Percentiles rank a stretch among this genome's conserved stretches.
phyloP scores from a whole-genome alignment of 2,888 invertebrate genomes.

The Blera fallax region DNA sequence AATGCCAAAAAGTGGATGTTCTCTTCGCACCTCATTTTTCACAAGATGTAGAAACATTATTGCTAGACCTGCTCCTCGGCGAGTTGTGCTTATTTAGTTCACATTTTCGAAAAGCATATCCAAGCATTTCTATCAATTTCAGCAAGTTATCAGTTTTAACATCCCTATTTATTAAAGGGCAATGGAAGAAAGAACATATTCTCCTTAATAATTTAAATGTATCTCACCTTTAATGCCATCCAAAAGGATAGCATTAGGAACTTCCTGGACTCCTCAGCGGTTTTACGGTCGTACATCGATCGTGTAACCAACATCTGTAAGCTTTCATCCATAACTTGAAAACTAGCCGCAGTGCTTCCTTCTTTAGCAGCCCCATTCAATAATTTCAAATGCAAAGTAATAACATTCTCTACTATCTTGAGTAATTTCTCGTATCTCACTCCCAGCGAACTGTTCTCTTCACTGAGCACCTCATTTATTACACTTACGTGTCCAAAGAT shows the following conservation, averaged over 20 bases:
- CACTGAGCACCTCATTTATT: conserved; percentile 75
- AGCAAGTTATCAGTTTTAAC: too few relatives aligned
- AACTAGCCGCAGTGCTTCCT: conserved; percentile 86
- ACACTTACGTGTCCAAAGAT: conserved; percentile 81
- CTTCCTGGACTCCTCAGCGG: conserved; percentile 82
- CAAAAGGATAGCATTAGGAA: conserved; percentile 89
- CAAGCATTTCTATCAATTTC: conserved; percentile 77
- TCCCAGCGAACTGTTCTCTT: conserved; percentile 45
- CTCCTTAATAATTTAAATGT: neutral
- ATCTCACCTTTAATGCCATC: conserved; percentile 88
- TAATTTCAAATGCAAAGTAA: conserved; percentile 76
- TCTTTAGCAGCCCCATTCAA: conserved; percentile 75
- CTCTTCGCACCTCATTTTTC: conserved; percentile 85
- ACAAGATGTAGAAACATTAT: conserved; percentile 89
- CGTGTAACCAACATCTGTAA: conserved; percentile 84
- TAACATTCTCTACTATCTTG: conserved; percentile 75
- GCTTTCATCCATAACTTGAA: conserved; percentile 89
- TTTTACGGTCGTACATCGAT: conserved; percentile 78
- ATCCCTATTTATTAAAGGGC: too few relatives aligned
- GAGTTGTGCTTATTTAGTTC: conserved; percentile 84
- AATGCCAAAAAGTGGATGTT: conserved; percentile 83
- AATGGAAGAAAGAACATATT: too few relatives aligned
- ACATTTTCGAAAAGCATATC: conserved; percentile 79
- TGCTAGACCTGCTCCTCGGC: conserved; percentile 90
- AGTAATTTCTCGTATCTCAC: conserved; percentile 72